phyloP scores from a whole-genome alignment of 1,140 invertebrate genomes.

The Holotrichia oblita region DNA sequence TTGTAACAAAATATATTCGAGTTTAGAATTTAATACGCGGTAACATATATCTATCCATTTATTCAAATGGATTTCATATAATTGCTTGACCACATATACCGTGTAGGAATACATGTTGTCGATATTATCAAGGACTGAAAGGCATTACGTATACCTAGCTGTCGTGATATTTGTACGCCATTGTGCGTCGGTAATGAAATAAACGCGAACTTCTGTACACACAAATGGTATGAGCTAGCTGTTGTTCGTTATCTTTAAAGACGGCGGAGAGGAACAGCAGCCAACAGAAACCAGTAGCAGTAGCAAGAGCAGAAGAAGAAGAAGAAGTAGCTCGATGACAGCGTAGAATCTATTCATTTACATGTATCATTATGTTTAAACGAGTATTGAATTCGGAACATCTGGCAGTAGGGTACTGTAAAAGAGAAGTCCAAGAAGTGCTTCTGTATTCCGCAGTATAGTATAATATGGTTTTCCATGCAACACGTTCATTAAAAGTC shows the following conservation, averaged over 20 bases:
- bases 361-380: conserved; percentile 36
- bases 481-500: too few relatives aligned
- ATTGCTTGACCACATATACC: background rate
- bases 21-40: background rate
- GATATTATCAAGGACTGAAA: conserved; percentile 15
- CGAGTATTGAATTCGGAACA: conserved; percentile 36
- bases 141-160: background rate
- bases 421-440: background rate
- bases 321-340: conserved; percentile 17
- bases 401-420: background rate
- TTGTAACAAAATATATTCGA: background rate
- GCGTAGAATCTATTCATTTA: conserved; percentile 36
- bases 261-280: background rate
- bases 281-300: background rate
- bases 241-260: conserved; percentile 25
- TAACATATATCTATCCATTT: background rate
- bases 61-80: background rate
- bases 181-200: conserved; percentile 28
- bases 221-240: conserved; percentile 13
- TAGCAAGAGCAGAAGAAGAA: conserved; percentile 18
- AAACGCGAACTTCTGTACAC: conserved; percentile 9
- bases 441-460: conserved; percentile 28
- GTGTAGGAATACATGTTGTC: conserved; percentile 7
- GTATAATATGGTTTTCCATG: background rate
- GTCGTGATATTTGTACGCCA: conserved; percentile 31